These are phyloP conservation scores for Dryobota labecula DNA, from an alignment of 2,888 invertebrate genomes.

Conservation along the genomic window DNA sequence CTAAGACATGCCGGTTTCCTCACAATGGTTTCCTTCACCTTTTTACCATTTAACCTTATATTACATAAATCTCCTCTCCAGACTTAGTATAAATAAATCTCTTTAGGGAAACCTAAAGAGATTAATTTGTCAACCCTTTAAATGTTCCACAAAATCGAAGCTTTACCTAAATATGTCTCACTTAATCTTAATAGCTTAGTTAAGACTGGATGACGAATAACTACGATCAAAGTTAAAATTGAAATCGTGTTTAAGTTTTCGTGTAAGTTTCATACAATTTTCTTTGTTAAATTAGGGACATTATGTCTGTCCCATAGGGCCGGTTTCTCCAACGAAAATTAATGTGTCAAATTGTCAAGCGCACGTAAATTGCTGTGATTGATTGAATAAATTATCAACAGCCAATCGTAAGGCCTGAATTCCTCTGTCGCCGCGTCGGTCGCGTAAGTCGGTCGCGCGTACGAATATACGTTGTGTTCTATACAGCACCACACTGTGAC, in stretches of 20 bases:
- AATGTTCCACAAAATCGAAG: conserved; percentile 38
- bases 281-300: not conserved
- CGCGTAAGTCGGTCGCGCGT: too few species aligned
- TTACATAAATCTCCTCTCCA: conserved; percentile 6
- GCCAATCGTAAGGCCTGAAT: too few species aligned
- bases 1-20: too few species aligned
- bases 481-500: too few species aligned
- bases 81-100: too few species aligned
- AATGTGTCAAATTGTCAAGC: not conserved
- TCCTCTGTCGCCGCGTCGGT: too few species aligned
- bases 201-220: conserved; percentile 16
- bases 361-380: not conserved
- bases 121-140: conserved; percentile 42
- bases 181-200: conserved; percentile 40
- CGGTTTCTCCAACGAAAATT: too few species aligned
- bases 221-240: conserved; percentile 6
- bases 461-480: too few species aligned
- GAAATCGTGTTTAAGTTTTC: not conserved
- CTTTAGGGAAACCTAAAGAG: too few species aligned
- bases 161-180: conserved; percentile 32
- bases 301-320: not conserved
- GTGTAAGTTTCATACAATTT: too few species aligned
- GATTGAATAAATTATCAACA: not conserved
- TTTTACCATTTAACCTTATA: too few species aligned
- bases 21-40: too few species aligned